These are phyloP conservation scores for Cheilosia impressa DNA, from an alignment of 2,888 invertebrate genomes.

Conservation along the genomic window DNA sequence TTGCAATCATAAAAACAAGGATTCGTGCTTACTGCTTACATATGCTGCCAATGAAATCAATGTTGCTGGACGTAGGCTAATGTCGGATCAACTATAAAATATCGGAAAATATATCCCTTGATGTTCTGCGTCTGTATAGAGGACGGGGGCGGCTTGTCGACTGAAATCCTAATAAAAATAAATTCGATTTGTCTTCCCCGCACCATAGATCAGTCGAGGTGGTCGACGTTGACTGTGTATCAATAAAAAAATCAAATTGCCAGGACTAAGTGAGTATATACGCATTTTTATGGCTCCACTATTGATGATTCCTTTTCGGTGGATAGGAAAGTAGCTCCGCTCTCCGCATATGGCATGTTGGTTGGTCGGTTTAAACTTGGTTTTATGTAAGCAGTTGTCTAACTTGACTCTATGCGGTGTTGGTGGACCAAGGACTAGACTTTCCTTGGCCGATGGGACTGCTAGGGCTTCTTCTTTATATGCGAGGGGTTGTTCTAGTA, in stretches of 20 bases:
- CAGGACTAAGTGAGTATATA: constrained; percentile 54
- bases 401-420: too few species aligned
- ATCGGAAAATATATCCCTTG: constrained; percentile 72
- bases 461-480: too few species aligned
- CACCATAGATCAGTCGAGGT: neutral
- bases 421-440: too few species aligned
- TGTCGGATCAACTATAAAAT: constrained; percentile 69
- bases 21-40: constrained; percentile 23
- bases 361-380: too few species aligned
- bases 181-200: constrained; percentile 66
- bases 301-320: constrained; percentile 32
- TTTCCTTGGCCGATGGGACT: too few species aligned
- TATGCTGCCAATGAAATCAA: constrained; percentile 22
- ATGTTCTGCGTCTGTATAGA: neutral
- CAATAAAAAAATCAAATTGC: constrained; percentile 52
- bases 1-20: constrained; percentile 66
- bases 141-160: constrained; percentile 13
- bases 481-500: too few species aligned
- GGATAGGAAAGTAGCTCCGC: constrained; percentile 29
- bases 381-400: too few species aligned
- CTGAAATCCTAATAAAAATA: constrained; percentile 68
- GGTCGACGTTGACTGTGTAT: constrained; percentile 2
- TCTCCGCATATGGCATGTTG: neutral
- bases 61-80: constrained; percentile 58
- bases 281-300: constrained; percentile 32